Evolutionary conservation across 2,797 vertebrate species (phyloP).

Genomic region (Alfaro cultratus): DNA sequence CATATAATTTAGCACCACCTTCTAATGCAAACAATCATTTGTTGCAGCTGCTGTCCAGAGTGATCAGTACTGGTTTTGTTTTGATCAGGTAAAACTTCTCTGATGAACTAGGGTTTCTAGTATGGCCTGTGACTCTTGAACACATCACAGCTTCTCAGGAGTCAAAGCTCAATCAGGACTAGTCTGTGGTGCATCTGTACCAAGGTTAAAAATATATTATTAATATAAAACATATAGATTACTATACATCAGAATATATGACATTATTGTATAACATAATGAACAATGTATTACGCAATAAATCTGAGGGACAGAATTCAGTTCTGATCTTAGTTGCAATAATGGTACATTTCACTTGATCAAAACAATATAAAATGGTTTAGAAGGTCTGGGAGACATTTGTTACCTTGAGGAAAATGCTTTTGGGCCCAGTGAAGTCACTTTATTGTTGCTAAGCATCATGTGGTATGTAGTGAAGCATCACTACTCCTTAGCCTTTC

Average conservation of each 20-base stretch:
- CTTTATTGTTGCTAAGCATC: constrained; percentile 7
- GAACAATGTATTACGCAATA: neutral
- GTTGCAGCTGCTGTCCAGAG: neutral
- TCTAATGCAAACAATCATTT: neutral
- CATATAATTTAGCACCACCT: neutral
- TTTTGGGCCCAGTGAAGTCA: neutral
- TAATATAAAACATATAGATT: neutral
- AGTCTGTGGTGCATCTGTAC: neutral
- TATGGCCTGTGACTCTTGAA: neutral
- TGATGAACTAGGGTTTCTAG: neutral
- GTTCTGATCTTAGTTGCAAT: neutral
- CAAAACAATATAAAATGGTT: neutral
- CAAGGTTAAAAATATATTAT: neutral
- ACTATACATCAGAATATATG: neutral
- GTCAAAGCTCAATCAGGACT: neutral
- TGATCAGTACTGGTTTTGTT: neutral
- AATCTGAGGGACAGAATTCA: neutral
- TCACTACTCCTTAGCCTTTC: constrained; percentile 47
- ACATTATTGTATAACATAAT: neutral
- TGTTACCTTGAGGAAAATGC: neutral
- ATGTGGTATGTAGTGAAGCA: constrained; percentile 30
- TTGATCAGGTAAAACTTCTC: neutral
- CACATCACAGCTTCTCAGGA: neutral
- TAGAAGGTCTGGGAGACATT: neutral
- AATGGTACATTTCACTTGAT: neutral